Percentiles rank a stretch among this genome's conserved stretches.
Evolutionary conservation across 2,113 vertebrate genomes (phyloP).

Genomic region (Mesitornis unicolor): DNA sequence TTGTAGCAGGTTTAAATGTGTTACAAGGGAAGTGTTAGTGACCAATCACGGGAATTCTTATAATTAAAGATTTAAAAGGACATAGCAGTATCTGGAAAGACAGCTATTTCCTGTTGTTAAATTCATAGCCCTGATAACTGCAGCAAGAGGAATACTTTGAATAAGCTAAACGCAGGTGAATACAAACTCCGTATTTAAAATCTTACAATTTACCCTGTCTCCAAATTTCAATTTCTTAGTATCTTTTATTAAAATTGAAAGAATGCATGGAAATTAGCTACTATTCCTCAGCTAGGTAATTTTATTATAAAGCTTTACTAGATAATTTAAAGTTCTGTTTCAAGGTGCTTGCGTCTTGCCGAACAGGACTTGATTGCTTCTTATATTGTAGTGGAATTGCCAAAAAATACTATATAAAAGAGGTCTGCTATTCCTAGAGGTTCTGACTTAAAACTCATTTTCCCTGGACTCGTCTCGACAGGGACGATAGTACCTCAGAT

Average conservation of each 20-base stretch:
- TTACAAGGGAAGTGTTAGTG: not conserved
- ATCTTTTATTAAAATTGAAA: not conserved
- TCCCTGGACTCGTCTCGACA: not conserved
- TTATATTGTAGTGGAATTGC: not conserved
- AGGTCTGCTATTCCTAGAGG: not conserved
- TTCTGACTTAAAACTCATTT: not conserved
- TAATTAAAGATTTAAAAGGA: not conserved
- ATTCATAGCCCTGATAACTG: not conserved
- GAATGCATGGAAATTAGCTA: not conserved
- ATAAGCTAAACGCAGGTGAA: conserved; percentile 5
- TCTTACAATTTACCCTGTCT: not conserved
- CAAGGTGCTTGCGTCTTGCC: not conserved
- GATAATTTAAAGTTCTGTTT: not conserved
- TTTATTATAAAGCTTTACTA: not conserved
- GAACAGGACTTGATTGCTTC: not conserved
- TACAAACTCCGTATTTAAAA: not conserved
- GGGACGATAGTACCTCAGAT: not conserved
- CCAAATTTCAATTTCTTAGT: not conserved
- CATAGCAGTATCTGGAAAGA: not conserved
- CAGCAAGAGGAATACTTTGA: conserved; percentile 10
- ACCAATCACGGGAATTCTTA: not conserved
- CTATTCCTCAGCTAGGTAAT: not conserved
- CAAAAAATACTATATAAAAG: not conserved
- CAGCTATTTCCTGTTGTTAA: not conserved
- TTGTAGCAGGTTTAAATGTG: not conserved